These are phyloP conservation scores for Erythrocercus mccallii DNA, from an alignment of 2,113 vertebrate genomes.

Conservation along the genomic window DNA sequence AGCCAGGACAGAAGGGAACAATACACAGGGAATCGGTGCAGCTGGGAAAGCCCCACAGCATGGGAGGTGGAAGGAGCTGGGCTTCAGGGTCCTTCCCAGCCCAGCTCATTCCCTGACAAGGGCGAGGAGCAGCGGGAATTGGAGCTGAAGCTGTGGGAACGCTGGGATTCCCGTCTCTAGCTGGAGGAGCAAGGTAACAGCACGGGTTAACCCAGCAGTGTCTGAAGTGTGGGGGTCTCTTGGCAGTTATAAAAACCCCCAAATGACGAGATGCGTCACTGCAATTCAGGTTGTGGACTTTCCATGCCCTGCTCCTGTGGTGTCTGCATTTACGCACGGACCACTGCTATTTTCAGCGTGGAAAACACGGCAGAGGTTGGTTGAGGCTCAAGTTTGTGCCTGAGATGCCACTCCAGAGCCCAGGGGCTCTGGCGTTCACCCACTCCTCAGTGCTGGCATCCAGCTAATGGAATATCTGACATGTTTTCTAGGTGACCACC, in stretches of 20 bases:
- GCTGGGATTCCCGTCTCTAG: rapidly evolving
- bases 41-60: background rate
- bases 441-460: background rate
- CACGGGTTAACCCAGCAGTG: background rate
- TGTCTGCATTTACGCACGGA: background rate
- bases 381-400: background rate
- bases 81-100: background rate
- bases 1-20: background rate
- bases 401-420: background rate
- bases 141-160: rapidly evolving
- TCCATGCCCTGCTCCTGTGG: background rate
- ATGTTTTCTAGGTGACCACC: background rate
- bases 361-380: background rate
- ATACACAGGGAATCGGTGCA: rapidly evolving
- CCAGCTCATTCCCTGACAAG: rapidly evolving
- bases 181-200: background rate
- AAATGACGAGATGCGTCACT: background rate
- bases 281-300: background rate
- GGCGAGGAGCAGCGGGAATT: background rate
- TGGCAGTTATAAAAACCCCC: background rate
- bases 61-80: background rate
- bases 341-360: background rate
- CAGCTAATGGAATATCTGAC: background rate
- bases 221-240: background rate
- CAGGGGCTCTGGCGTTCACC: background rate